Evolutionary conservation across 2,888 invertebrate genomes (phyloP).

Genomic region (Dolichomitus sp.): DNA sequence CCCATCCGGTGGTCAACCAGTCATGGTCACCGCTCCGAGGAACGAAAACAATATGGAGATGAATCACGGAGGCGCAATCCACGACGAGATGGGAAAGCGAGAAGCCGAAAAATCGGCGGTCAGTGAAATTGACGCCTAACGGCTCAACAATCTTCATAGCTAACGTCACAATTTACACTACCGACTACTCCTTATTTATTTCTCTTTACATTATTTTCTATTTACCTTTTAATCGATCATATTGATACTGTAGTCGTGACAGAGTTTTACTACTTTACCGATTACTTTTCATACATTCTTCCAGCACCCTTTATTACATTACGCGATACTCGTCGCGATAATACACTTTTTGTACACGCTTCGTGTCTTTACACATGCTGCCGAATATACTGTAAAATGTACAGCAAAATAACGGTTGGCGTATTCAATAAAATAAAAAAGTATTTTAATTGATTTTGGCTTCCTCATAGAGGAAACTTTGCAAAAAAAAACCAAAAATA

Average conservation of each 20-base stretch:
- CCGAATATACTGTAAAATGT: no score
- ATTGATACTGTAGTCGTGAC: background rate
- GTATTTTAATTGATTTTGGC: no score
- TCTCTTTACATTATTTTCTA: background rate
- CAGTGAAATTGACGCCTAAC: constrained; percentile 1
- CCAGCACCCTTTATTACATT: no score
- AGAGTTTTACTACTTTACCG: no score
- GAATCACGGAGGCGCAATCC: background rate
- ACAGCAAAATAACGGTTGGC: no score
- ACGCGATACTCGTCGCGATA: no score
- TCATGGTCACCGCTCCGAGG: background rate
- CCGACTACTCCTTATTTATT: background rate
- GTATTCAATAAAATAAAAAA: no score
- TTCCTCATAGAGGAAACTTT: no score
- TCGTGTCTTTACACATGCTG: no score
- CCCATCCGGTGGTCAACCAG: constrained; percentile 34
- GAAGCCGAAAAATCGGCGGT: background rate
- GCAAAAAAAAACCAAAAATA: no score
- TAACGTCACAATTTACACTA: background rate
- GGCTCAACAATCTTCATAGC: background rate
- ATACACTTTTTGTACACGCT: no score
- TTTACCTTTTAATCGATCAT: constrained; percentile 2
- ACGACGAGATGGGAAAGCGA: constrained; percentile 34
- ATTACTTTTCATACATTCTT: no score
- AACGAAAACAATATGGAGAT: background rate